Base-by-base conservation (phyloP, 2,888 invertebrate species). In the Synergus umbraculus region DNA sequence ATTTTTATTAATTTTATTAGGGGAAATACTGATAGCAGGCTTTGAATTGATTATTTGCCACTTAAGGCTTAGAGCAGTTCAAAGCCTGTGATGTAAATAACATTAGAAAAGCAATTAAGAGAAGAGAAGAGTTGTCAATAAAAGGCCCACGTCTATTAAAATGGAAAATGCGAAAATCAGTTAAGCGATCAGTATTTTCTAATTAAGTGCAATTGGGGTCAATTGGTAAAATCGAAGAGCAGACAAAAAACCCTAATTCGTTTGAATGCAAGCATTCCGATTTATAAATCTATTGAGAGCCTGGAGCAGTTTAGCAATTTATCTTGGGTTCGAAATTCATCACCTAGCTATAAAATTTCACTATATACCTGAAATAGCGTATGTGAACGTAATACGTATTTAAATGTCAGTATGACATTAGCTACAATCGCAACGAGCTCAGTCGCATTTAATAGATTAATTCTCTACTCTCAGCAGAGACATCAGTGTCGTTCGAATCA, bases 161-260 rank as follows among this genome's bases (percentile, higher is more conserved):
- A 15, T 54, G 15, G 49, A 54, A 54, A 54, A 54, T 15, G 15
- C 15, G 5, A 15, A 15, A 54, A 54, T 54, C 49, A 54, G 5
- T 54, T 54, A 54, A 54, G 7, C 15, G 15, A 54, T 54, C 15
- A 54, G 15, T 44, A 54, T 13, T 54, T 54, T 54, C 85, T 88
- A 87, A 89, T 88, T 85, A 84, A 83, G 82, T 85, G 87, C 88
- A 87, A 90, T 90, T 89, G 88, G 86, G 88, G 89, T 89, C 89
- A 88, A 90, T 89, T 89, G 88, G 58, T 82, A 81, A 79, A 18
- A 18, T 18, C 18, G 18, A 58, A 58, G 18, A 58, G 78, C 78
- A 82, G 63, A 65, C 66, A 79, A 82, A 81, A 81, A 60, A 5
- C 7, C 2, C 58, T 18, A 58, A 58, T 58, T 9, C 2, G 18